phyloP scores from a whole-genome alignment of 1,140 invertebrate species.

The Odontomachus brunneus region DNA sequence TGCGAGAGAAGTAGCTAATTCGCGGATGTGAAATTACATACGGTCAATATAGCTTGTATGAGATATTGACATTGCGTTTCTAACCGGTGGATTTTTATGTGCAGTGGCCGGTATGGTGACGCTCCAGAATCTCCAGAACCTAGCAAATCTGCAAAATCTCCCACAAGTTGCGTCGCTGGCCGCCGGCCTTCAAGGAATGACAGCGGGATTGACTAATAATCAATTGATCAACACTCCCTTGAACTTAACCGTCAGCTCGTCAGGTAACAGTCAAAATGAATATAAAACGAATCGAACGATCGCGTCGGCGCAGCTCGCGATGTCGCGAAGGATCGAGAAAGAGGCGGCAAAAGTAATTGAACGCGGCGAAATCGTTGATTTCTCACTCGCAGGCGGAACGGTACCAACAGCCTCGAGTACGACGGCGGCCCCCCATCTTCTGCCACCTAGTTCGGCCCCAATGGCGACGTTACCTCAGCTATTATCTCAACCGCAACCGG shows the following conservation, averaged over 20 bases:
- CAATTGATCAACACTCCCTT: constrained; percentile 91
- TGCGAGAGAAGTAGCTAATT: constrained; percentile 65
- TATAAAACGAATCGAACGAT: no score
- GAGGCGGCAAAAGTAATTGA: constrained; percentile 6
- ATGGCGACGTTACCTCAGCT: constrained; percentile 86
- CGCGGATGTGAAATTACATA: not conserved
- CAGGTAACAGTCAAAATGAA: constrained; percentile 83
- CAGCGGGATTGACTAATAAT: constrained; percentile 87
- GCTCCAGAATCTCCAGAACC: constrained; percentile 91
- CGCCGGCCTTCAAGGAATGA: constrained; percentile 90
- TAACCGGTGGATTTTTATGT: no score
- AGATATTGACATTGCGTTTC: no score
- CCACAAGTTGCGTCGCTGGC: constrained; percentile 89
- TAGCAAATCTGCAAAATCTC: constrained; percentile 89
- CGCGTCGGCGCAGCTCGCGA: no score
- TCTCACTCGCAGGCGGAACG: constrained; percentile 81
- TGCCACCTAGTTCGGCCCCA: constrained; percentile 83
- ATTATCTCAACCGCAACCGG: constrained; percentile 88
- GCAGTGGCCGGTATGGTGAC: constrained; percentile 91
- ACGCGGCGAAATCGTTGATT: constrained; percentile 47
- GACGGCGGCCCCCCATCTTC: constrained; percentile 81
- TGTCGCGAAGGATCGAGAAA: not conserved
- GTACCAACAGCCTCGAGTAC: constrained; percentile 84
- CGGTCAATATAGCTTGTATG: no score
- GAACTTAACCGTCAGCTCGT: constrained; percentile 91